Evolutionary conservation across 2,797 vertebrate species (phyloP).

Genomic region (Cryptoprocta ferox): DNA sequence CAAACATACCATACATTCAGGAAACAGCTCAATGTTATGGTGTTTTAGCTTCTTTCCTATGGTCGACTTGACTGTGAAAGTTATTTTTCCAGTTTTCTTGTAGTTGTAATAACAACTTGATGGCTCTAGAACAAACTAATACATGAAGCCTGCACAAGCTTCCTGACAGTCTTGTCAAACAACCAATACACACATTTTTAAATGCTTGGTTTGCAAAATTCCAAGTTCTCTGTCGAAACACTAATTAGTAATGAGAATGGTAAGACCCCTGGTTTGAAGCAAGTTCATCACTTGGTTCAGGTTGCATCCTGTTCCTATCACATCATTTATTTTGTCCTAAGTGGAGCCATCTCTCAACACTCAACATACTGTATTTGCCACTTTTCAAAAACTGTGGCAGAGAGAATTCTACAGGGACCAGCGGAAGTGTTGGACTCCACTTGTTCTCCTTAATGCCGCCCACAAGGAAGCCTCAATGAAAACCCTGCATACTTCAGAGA

Average conservation of each 20-base stretch:
- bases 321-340: slow-evolving; percentile 72
- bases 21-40: slow-evolving; percentile 75
- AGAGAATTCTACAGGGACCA: slow-evolving; percentile 27
- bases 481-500: neutral
- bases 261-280: slow-evolving; percentile 77
- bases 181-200: slow-evolving; percentile 80
- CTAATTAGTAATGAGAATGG: slow-evolving; percentile 84
- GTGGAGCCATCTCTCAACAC: slow-evolving; percentile 57
- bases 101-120: slow-evolving; percentile 84
- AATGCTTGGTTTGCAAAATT: slow-evolving; percentile 78
- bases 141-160: slow-evolving; percentile 75
- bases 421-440: neutral
- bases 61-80: slow-evolving; percentile 78
- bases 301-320: slow-evolving; percentile 61
- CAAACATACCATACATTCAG: slow-evolving; percentile 72
- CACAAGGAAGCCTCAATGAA: slow-evolving; percentile 33
- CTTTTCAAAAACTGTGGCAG: slow-evolving; percentile 68
- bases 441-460: neutral
- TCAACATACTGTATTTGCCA: slow-evolving; percentile 67
- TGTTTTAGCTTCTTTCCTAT: slow-evolving; percentile 71
- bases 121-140: slow-evolving; percentile 83
- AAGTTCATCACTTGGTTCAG: slow-evolving; percentile 79
- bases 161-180: slow-evolving; percentile 81
- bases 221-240: slow-evolving; percentile 79
- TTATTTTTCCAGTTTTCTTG: slow-evolving; percentile 83